Evolutionary conservation across 2,797 vertebrate species (phyloP), one percentile per base, ranked within the genome.

Genomic region (Yasuhikotakia modesta): DNA sequence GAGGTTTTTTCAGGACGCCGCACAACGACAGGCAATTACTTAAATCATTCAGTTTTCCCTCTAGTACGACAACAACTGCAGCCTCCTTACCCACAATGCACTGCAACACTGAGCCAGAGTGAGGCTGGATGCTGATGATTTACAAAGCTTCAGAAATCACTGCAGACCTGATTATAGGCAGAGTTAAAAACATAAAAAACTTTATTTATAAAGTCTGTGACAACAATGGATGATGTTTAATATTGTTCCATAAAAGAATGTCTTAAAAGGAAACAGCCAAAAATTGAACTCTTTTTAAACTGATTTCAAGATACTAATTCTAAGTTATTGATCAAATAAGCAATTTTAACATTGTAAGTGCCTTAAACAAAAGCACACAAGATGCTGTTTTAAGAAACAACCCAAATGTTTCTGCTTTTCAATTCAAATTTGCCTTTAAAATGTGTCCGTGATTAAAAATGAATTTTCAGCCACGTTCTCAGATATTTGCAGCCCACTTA

Each of bases 1-100:
- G 43, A 70, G 16, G 46, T 66, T 35, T 68, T 60, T 55, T 50
- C 19, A 50, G 63, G n/a, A 72, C 48, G 68, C 3, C 5, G 0
- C 32, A 69, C 75, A 16, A 52, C 60, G 21, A 61, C n/a, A 63
- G 63, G 45, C 48, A 61, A 73, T 73, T 81, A 80, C 66, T 80
- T 70, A 66, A 70, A 81, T 76, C 17, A 71, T 64, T 24, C 43
- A 39, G 43, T 50, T 45, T 60, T 19, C 67, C 5, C 45, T 69
- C 14, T 61, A 50, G 45, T 57, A 58, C 58, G n/a, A n/a, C n/a
- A 46, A 65, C 52, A 70, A 75, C 81, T 76, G 65, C 13, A 30
- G 50, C 32, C 46, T 75, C 78, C 17, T 61, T 61, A 67, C 76
- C 55, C 63, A 32, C 27, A 19, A 60, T 45, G 69, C 45, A 61